A percentile compares a stretch with the other conserved stretches of the same genome.
These are phyloP conservation scores for Potamarius usumacintae DNA, from an alignment of 2,113 vertebrate genomes.

Conservation along the genomic window DNA sequence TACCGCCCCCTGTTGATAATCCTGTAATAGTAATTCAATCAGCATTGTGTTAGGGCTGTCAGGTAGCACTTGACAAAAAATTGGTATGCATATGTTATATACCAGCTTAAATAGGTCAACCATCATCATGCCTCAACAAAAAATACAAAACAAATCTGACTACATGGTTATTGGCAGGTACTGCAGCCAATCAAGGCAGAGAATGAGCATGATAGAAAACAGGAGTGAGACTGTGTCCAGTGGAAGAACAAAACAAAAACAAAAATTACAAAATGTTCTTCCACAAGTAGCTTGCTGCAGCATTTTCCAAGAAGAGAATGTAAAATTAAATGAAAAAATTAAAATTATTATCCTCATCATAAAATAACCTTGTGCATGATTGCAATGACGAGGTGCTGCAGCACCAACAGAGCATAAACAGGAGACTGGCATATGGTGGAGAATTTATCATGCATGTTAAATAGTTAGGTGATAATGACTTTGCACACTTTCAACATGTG, in stretches of 20 bases:
- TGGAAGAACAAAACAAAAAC: not conserved
- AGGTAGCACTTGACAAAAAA: not conserved
- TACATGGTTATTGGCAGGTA: not conserved
- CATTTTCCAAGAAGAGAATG: not conserved
- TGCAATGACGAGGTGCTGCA: not conserved
- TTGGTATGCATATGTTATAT: not conserved
- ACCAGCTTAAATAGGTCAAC: not conserved
- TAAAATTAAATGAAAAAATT: not conserved
- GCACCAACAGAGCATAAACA: not conserved
- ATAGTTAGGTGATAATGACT: slow-evolving; percentile 10
- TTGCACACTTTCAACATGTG: not conserved
- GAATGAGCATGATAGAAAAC: not conserved
- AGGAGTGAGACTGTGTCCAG: not conserved
- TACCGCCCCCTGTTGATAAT: not conserved
- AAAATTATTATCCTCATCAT: not conserved
- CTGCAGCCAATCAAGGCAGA: not conserved
- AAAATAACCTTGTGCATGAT: not conserved
- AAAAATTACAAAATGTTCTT: not conserved
- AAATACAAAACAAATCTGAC: not conserved
- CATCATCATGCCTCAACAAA: not conserved
- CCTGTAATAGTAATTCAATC: not conserved
- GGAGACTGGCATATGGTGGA: slow-evolving; percentile 9
- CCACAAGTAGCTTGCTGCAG: not conserved
- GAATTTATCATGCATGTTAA: slow-evolving; percentile 1
- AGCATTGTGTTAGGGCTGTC: not conserved